Base-by-base conservation (phyloP, 1,140 invertebrate species). In the Sarcophaga peregrina region DNA sequence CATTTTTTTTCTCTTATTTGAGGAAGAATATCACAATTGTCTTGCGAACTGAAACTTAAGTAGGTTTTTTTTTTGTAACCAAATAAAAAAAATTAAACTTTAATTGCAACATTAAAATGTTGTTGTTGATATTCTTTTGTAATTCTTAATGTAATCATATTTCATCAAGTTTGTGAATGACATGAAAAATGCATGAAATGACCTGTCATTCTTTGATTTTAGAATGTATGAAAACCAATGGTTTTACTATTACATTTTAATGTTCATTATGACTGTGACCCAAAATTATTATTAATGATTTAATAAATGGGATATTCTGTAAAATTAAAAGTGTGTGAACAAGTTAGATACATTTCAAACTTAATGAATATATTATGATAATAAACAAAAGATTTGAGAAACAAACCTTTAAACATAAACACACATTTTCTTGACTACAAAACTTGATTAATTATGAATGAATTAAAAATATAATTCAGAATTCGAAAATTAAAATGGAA, bases 111-210 rank as follows among this genome's bases (percentile, higher is more conserved):
- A 58, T n/a, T 58, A n/a, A n/a, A 58, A n/a, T 58, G 54, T 58
- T 58, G 25, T 37, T 37, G n/a, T n/a, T n/a, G 25, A 1, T 58
- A 13, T 58, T 58, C 54, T 58, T 58, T 58, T 58, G 54, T 58
- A 58, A 58, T 58, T 58, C 54, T 58, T 37, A 58, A 58, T 58
- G 54, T 58, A 58, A 58, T 58, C 54, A 58, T 58, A 58, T 58
- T 58, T 58, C 54, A 58, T 58, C 54, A 58, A 58, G 54, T 58
- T 5, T 58, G 3, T 58, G 50, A 52, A 52, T 58, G 54, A 58
- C 25, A 58, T 58, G 54, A 13, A 13, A 37, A 37, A 58, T 58
- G 10, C 11, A 58, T 58, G 52, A n/a, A 58, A 58, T 58, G 54
- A 58, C 54, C 54, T 58, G 54, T n/a, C 54, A 58, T 58, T 58